Base-by-base conservation (phyloP, 2,888 invertebrate genomes). In the Scelioninae gen. 1 region DNA sequence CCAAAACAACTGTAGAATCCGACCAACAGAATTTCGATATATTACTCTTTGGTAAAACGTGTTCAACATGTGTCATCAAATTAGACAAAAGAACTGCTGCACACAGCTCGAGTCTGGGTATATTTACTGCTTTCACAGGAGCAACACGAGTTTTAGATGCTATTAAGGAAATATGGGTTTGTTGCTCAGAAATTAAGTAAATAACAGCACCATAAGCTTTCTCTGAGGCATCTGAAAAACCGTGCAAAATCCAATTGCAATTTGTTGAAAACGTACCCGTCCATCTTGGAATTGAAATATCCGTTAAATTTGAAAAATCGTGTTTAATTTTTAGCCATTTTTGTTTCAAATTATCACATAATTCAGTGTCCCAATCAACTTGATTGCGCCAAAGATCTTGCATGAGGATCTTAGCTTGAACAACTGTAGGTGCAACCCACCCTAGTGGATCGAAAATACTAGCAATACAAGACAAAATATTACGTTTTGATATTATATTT, bases 211-310 rank as follows among this genome's bases (percentile, higher is more conserved):
- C 40, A 29, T 58, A 58, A 1, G 58, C 58, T 16, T 13, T 15
- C 0, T 2, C 11, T 15, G 58, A 58, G 0, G 58, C 58, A 13
- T 58, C 58, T 5, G 58, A n/a, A 23, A 58, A 58, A 4, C 58
- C 58, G 16, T 58, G 23, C 16, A 58, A 58, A 34, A 34, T n/a
- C 43, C 60, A 16, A 11, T 11, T 29, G 23, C 7, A 8, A 1
- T 45, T 34, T 2, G 11, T 8, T 31, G 13, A 29, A 10, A 62
- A 9, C 9, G 58, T 40, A 9, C 45, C 62, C 0, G 13, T 31
- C 62, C 62, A 62, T 1, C 62, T 31, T 0, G 62, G 62, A 31
- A 62, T 45, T 0, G n/a, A n/a, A n/a, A n/a, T n/a, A n/a, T n/a
- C n/a, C n/a, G n/a, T n/a, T n/a, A n/a, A n/a, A n/a, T n/a, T n/a